Conservation (phyloP, 2,888 invertebrate genomes). For the Leptinotarsa rubiginosa region DNA sequence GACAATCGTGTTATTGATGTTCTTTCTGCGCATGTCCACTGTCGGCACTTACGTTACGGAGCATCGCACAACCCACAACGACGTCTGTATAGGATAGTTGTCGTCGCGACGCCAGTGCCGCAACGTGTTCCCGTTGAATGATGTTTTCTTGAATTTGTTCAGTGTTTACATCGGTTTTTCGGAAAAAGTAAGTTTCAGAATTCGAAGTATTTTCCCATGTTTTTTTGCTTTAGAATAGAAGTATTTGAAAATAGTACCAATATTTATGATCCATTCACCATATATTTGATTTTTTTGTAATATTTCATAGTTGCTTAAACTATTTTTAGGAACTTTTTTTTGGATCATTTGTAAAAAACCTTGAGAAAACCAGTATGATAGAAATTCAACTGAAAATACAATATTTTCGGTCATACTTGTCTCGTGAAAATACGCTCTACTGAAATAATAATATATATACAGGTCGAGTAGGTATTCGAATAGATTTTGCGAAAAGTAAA, state of each 20-base stretch:
- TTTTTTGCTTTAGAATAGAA: background rate
- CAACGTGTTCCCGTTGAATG: constrained; percentile 23
- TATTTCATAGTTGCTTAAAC: too few species aligned
- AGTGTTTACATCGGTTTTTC: constrained; percentile 26
- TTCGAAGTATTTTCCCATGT: background rate
- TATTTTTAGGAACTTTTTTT: too few species aligned
- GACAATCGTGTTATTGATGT: constrained; percentile 45
- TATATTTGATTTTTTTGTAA: background rate
- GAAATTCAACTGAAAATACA: too few species aligned
- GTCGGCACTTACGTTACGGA: constrained; percentile 1
- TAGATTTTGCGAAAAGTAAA: too few species aligned
- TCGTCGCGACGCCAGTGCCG: constrained; percentile 34
- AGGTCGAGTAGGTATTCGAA: too few species aligned
- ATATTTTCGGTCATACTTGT: too few species aligned
- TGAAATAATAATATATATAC: too few species aligned
- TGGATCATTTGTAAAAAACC: too few species aligned
- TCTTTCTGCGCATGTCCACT: constrained; percentile 18
- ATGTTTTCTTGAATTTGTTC: constrained; percentile 31
- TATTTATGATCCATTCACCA: background rate
- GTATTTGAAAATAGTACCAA: background rate
- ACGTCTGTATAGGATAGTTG: constrained; percentile 26
- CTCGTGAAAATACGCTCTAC: too few species aligned
- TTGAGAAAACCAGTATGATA: too few species aligned
- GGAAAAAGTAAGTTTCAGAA: constrained; percentile 24
- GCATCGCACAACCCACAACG: constrained; percentile 21